Conservation (phyloP, 2,888 invertebrate genomes). For the Laspeyria flexula region DNA sequence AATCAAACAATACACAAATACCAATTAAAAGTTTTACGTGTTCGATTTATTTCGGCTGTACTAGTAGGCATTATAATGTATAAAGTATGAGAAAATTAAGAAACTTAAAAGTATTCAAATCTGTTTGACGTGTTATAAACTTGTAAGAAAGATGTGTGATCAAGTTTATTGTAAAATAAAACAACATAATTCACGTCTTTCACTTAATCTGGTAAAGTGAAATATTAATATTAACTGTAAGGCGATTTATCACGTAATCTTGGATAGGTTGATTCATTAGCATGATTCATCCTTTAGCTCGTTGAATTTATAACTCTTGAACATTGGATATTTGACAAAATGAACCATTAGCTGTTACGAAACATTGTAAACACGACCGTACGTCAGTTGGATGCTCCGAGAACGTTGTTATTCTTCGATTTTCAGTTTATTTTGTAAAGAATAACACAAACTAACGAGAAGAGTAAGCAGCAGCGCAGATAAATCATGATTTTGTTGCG, state of each 20-base stretch:
- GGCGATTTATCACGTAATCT: conserved; percentile 73
- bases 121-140: conserved; percentile 6
- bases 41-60: too few species aligned
- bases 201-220: conserved; percentile 71
- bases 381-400: conserved; percentile 47
- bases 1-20: background rate
- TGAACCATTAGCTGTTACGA: conserved; percentile 71
- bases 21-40: too few species aligned
- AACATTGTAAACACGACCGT: conserved; percentile 69
- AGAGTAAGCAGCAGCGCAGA: conserved; percentile 26
- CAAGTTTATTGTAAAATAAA: conserved; percentile 26
- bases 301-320: conserved; percentile 44
- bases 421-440: conserved; percentile 44
- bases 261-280: conserved; percentile 70
- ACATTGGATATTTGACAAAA: conserved; percentile 69
- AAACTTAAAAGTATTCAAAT: background rate
- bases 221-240: conserved; percentile 70
- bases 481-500: conserved; percentile 46
- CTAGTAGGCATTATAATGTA: too few species aligned
- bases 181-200: conserved; percentile 60
- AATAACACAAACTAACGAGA: conserved; percentile 47
- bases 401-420: conserved; percentile 41
- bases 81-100: conserved; percentile 1
- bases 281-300: conserved; percentile 64
- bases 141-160: conserved; percentile 11